These are phyloP conservation scores for Mythimna vitellina DNA, from an alignment of 2,888 invertebrate genomes.

Conservation along the genomic window DNA sequence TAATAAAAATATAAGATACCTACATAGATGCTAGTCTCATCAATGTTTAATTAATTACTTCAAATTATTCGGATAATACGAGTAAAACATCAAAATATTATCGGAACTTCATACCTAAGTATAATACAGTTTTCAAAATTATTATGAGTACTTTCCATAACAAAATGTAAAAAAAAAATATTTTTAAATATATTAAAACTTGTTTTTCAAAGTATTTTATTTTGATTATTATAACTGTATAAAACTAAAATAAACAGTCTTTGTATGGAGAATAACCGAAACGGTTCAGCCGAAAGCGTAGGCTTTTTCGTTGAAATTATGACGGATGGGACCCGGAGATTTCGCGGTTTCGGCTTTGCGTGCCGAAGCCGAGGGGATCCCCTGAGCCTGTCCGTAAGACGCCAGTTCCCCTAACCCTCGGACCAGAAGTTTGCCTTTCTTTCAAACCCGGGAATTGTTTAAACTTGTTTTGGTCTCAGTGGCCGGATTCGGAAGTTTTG, in stretches of 20 bases:
- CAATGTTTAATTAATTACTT: too few relatives aligned
- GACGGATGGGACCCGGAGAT: conserved; percentile 85
- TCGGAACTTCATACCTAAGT: too few relatives aligned
- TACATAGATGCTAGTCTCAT: too few relatives aligned
- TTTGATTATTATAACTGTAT: background rate
- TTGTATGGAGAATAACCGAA: conserved; percentile 34
- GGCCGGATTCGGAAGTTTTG: conserved; percentile 44
- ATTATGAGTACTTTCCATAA: too few relatives aligned
- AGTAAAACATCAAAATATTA: too few relatives aligned
- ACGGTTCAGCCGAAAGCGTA: conserved; percentile 58
- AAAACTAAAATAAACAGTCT: background rate
- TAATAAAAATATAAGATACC: background rate
- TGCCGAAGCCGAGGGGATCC: conserved; percentile 79
- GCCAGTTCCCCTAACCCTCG: conserved; percentile 59
- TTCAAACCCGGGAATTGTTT: conserved; percentile 58
- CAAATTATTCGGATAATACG: too few relatives aligned
- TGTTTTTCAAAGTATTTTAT: background rate
- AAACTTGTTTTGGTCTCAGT: conserved; percentile 55
- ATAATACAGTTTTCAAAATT: too few relatives aligned
- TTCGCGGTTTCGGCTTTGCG: conserved; percentile 79
- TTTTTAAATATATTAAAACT: too few relatives aligned
- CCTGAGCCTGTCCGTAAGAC: conserved; percentile 80
- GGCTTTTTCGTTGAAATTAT: conserved; percentile 78
- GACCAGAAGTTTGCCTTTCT: conserved; percentile 66
- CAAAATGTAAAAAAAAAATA: too few relatives aligned